A percentile compares a stretch with the other conserved stretches of the same genome.
Evolutionary conservation across 2,888 invertebrate genomes (phyloP).

Genomic region (Torymus tubicola): DNA sequence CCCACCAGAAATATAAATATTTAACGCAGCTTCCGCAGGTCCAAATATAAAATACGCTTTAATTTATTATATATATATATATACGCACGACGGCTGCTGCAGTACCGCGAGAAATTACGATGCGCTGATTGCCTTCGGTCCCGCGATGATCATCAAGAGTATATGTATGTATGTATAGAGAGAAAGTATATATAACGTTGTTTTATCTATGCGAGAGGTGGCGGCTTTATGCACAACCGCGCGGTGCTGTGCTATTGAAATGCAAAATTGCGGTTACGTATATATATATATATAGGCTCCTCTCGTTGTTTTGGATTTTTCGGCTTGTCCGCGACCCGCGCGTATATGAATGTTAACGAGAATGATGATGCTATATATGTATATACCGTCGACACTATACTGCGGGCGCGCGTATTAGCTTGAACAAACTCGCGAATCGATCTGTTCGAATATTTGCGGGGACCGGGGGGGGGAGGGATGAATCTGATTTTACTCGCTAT

Average conservation of each 20-base stretch:
- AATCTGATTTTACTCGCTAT: not conserved
- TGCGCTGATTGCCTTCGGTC: conserved; percentile 32
- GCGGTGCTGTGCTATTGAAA: conserved; percentile 4
- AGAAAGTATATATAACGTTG: too few species aligned
- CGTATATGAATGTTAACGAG: too few species aligned
- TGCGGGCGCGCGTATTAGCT: conserved; percentile 3
- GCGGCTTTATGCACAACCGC: too few species aligned
- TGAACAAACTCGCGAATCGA: conserved; percentile 12
- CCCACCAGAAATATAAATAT: conserved; percentile 45
- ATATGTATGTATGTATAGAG: too few species aligned
- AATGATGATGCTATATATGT: too few species aligned
- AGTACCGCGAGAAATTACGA: conserved; percentile 39
- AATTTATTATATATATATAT: conserved; percentile 33
- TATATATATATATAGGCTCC: too few species aligned
- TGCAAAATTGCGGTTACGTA: conserved; percentile 10
- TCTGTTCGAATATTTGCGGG: not conserved
- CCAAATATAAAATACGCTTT: conserved; percentile 39
- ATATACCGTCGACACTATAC: too few species aligned
- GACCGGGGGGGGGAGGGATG: not conserved
- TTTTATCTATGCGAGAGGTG: too few species aligned
- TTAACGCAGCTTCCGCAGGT: conserved; percentile 36
- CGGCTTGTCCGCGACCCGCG: too few species aligned
- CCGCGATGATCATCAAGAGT: conserved; percentile 22
- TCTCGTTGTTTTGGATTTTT: too few species aligned
- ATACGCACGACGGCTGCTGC: too few species aligned